These are phyloP conservation scores for Knipowitschia caucasica DNA, from an alignment of 2,797 vertebrate species.

Conservation along the genomic window DNA sequence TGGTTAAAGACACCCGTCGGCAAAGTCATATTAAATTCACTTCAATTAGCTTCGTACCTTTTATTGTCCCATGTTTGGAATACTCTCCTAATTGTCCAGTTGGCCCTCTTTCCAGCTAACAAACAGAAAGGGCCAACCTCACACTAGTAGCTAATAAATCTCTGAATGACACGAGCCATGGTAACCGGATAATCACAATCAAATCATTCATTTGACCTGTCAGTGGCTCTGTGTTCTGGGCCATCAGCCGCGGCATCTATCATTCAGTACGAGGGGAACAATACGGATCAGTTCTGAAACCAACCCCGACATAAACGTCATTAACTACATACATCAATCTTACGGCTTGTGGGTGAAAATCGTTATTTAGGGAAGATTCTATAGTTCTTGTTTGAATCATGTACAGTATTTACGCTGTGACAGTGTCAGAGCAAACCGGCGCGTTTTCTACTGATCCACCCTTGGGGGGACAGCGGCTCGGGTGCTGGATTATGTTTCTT, in stretches of 20 bases:
- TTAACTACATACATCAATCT: too few relatives aligned
- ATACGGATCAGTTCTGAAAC: background rate
- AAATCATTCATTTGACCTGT: slow-evolving; percentile 6
- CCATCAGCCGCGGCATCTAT: slow-evolving; percentile 3
- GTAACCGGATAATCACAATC: slow-evolving; percentile 5
- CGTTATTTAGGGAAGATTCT: too few relatives aligned
- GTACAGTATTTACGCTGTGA: too few relatives aligned
- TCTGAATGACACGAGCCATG: slow-evolving; percentile 1
- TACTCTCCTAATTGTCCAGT: background rate
- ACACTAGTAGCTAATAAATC: slow-evolving; percentile 5
- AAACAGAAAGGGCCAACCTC: background rate
- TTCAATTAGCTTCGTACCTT: background rate
- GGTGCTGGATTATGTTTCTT: too few relatives aligned
- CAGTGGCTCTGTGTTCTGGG: background rate
- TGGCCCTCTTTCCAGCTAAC: background rate
- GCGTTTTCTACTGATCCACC: too few relatives aligned
- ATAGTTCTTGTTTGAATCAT: too few relatives aligned
- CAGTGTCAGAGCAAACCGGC: too few relatives aligned
- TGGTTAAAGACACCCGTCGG: background rate
- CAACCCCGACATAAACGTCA: background rate
- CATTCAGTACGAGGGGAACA: background rate
- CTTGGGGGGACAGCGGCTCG: too few relatives aligned
- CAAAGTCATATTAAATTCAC: background rate
- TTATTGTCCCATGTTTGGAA: background rate
- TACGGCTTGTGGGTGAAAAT: too few relatives aligned